Conservation (phyloP, 2,113 vertebrate genomes). For the Bungarus multicinctus region DNA sequence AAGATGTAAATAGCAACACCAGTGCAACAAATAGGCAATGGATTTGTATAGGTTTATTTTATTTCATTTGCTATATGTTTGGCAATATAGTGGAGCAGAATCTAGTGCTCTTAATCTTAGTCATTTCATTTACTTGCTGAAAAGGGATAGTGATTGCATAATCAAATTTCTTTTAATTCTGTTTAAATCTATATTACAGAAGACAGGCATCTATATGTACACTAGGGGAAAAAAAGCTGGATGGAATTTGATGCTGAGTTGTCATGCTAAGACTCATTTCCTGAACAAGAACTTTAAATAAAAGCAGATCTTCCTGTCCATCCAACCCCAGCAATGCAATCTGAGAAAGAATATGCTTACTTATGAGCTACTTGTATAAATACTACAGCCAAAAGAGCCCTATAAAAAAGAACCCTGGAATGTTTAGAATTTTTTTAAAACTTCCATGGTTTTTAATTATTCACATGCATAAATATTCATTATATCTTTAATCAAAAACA, state of each 20-base stretch:
- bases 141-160: background rate
- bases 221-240: conserved; percentile 2
- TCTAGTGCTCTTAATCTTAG: conserved; percentile 10
- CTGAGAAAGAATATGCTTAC: background rate
- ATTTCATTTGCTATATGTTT: conserved; percentile 10
- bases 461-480: background rate
- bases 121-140: background rate
- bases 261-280: conserved; percentile 7
- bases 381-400: background rate
- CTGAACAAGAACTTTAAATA: conserved; percentile 28
- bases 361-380: background rate
- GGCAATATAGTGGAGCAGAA: conserved; percentile 48
- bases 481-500: background rate
- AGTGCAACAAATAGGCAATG: conserved; percentile 46
- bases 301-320: background rate
- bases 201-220: background rate
- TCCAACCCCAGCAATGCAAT: conserved; percentile 14
- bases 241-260: conserved; percentile 39
- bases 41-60: conserved; percentile 28
- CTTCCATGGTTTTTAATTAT: background rate
- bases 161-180: background rate
- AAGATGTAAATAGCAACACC: conserved; percentile 16
- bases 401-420: background rate
- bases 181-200: conserved; percentile 23
- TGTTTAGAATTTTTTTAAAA: background rate